Evolutionary conservation across 2,888 invertebrate species (phyloP), one percentile per base, ranked within the genome.

Genomic region (Dexiosoma caninum): DNA sequence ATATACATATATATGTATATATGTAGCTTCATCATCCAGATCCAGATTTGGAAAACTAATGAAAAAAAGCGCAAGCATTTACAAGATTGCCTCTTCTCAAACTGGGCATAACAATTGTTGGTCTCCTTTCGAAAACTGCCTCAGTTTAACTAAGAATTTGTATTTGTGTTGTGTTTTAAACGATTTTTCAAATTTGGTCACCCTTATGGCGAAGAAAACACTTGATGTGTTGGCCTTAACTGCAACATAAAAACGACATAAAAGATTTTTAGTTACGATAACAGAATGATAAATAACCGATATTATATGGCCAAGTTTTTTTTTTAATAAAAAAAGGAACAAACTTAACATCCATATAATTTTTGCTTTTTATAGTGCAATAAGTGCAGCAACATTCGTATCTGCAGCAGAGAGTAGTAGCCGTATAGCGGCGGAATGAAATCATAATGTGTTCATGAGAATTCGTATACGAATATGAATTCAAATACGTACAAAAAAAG

Each of bases 261-360:
- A 59, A 70, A 80, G 80, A 80, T 80, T 76, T 74, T 59, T 44
- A 75, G 66, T 76, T 51, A 42, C 69, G 81, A 81, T 81, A 77
- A 74, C 77, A 69, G n/a, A 69, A 77, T 77, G 81, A 81, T 81
- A 81, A 77, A 81, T 64, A 81, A 69, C 77, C 77, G 64, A 81
- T 81, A 77, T 81, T 77, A 81, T 76, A 72, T 81, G 81, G 55
- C 77, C 77, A 77, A 57, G 67, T 72, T 66, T 49, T 55, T 66
- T 42, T 35, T 60, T 16, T 76, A 60, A 23, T 46, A 64, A 69
- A 9, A 1, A 35, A 62, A 62, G 7, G 10, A 12, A 46, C 40
- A 5, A 69, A 12, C 19, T 21, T 51, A 69, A 42, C 62, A 51
- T 69, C 19, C 70, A 75, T 76, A 70, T 71, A 60, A 76, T 80